Conservation (phyloP, 1,140 invertebrate genomes). For the Ceratina australensis region DNA sequence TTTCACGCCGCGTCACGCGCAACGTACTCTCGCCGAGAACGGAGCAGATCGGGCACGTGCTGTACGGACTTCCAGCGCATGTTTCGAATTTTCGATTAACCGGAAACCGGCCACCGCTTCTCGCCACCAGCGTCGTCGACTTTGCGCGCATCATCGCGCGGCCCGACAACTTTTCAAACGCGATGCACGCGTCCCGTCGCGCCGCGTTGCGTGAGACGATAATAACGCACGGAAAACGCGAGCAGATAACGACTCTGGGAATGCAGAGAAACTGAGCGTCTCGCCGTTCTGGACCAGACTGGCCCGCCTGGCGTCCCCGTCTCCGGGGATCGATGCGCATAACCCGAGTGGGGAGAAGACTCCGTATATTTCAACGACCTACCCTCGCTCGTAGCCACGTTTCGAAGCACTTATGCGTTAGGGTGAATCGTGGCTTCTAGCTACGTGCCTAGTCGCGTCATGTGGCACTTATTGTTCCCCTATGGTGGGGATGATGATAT, state of each 20-base stretch:
- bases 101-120: conserved; percentile 2
- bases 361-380: conserved; percentile 60
- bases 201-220: neutral
- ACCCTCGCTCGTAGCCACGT: conserved; percentile 49
- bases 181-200: neutral
- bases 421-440: conserved; percentile 42
- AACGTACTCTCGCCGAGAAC: neutral
- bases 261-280: conserved; percentile 56
- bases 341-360: conserved; percentile 41
- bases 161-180: neutral
- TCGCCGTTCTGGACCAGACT: conserved; percentile 74
- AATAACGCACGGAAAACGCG: conserved; percentile 8
- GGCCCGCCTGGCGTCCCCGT: conserved; percentile 49
- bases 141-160: neutral
- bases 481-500: conserved; percentile 36
- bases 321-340: conserved; percentile 71
- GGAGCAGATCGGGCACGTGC: conserved; percentile 34
- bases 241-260: neutral
- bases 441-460: neutral
- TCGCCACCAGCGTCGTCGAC: neutral
- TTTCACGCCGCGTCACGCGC: conserved; percentile 23
- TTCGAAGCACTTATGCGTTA: conserved; percentile 26
- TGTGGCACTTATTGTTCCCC: neutral
- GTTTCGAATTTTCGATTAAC: conserved; percentile 33
- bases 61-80: conserved; percentile 29